phyloP scores from a whole-genome alignment of 2,888 invertebrate species.

The Cantharis lateralis region DNA sequence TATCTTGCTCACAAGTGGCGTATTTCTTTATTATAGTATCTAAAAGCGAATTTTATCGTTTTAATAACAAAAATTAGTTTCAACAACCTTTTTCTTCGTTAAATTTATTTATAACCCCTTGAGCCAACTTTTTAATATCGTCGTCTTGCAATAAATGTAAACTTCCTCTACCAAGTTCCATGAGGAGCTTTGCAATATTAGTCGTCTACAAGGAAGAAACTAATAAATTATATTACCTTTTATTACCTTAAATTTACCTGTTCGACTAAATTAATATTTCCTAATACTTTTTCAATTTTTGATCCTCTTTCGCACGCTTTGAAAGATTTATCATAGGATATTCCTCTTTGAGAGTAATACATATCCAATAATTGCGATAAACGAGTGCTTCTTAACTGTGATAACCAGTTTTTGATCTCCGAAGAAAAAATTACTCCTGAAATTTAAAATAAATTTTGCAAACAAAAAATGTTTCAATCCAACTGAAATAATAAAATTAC shows the following conservation, averaged over 20 bases:
- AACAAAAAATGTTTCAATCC: not conserved
- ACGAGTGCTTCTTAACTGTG: slow-evolving; percentile 58
- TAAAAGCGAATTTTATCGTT: slow-evolving; percentile 21
- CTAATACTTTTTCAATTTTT: slow-evolving; percentile 56
- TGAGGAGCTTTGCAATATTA: slow-evolving; percentile 48
- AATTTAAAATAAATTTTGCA: not conserved
- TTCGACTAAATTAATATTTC: slow-evolving; percentile 51
- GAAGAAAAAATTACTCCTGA: slow-evolving; percentile 63
- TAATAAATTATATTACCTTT: slow-evolving; percentile 19
- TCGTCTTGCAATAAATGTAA: slow-evolving; percentile 44
- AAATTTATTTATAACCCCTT: slow-evolving; percentile 59
- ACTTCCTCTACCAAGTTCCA: slow-evolving; percentile 42
- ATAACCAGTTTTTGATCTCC: slow-evolving; percentile 60
- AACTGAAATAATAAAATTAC: not conserved
- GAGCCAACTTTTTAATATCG: slow-evolving; percentile 58
- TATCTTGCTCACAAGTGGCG: slow-evolving; percentile 49
- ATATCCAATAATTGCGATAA: slow-evolving; percentile 69
- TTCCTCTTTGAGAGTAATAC: slow-evolving; percentile 69
- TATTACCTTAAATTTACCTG: slow-evolving; percentile 47
- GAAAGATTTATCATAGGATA: slow-evolving; percentile 61
- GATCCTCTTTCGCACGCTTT: slow-evolving; percentile 63
- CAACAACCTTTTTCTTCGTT: slow-evolving; percentile 56
- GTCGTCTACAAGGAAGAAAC: slow-evolving; percentile 41
- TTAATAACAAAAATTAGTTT: not conserved
- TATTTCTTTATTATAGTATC: slow-evolving; percentile 37